Conservation (phyloP, 1,140 invertebrate genomes). For the Hyles euphorbiae region DNA sequence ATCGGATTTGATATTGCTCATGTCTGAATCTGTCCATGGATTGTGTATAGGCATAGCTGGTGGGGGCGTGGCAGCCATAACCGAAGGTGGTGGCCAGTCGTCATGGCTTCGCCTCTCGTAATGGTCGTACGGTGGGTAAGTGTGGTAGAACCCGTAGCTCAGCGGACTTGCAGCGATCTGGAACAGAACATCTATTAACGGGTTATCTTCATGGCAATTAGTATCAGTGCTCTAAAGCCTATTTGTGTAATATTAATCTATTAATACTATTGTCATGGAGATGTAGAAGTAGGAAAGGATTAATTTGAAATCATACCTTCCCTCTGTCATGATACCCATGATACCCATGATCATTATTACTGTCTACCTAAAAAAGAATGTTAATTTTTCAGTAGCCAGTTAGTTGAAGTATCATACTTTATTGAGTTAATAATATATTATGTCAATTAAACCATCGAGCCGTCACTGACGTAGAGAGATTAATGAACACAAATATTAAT, state of each 20-base stretch:
- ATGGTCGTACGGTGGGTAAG: constrained; percentile 55
- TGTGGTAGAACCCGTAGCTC: constrained; percentile 69
- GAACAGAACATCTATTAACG: constrained; percentile 73
- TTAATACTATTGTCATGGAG: constrained; percentile 7
- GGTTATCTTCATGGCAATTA: constrained; percentile 48
- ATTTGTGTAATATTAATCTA: constrained; percentile 13
- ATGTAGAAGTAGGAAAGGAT: constrained; percentile 2
- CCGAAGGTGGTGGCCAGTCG: constrained; percentile 30
- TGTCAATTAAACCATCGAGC: too few relatives aligned
- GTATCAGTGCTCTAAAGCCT: constrained; percentile 43
- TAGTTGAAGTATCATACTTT: constrained; percentile 7
- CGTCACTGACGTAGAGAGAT: too few relatives aligned
- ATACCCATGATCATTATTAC: constrained; percentile 30
- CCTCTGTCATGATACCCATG: constrained; percentile 53
- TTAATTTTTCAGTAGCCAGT: constrained; percentile 23
- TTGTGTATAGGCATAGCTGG: constrained; percentile 17
- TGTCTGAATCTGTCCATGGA: constrained; percentile 28
- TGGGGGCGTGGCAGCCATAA: constrained; percentile 25
- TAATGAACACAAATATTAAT: too few relatives aligned
- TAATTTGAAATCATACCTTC: constrained; percentile 52
- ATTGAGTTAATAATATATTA: too few relatives aligned
- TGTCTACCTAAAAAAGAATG: constrained; percentile 63
- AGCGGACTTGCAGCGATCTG: constrained; percentile 74
- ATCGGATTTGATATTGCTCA: constrained; percentile 32
- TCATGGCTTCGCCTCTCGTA: constrained; percentile 60